Base-by-base conservation (phyloP, 2,888 invertebrate genomes). In the Conus canariensis region DNA sequence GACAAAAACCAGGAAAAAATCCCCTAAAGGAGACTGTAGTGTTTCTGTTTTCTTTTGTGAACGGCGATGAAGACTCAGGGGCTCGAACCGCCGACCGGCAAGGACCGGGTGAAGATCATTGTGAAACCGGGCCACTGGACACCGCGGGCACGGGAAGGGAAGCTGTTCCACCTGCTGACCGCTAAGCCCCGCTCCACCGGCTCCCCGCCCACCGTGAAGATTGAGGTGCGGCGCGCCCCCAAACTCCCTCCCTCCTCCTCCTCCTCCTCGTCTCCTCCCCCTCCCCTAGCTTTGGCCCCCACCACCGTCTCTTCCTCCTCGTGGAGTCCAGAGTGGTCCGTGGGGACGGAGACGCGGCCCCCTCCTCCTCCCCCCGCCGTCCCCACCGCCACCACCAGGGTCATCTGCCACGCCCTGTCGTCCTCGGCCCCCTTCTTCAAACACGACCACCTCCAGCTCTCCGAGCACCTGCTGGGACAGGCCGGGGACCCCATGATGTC, bases 21-120 rank as follows among this genome's bases (percentile, higher is more conserved):
- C 67, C 16, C 22, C 16, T 16, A 67, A 30, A 80, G 22, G 30
- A 80, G 45, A 80, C 77, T 16, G 30, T 30, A 80, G 25, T 14
- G 10, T 64, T 64, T 64, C 12, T 10, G 64, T 64, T 70, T 70
- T 70, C 7, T 70, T 70, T 74, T n/a, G n/a, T 30, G 14, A 16
- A 14, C 8, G 45, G 45, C 14, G 59, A 86, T 86, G 86, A 86
- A 86, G 64, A 86, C 86, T 2, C 67, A 64, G 25, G 25, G 30
- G 30, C n/a, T 64, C 16, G 67, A 67, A 67, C 64, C 64, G 14
- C 45, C 86, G 30, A 9, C 64, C 30, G 86, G 86, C 64, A 86
- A 86, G 45, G 86, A 86, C 45, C 59, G 86, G 64, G 86, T 86
- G 86, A 86, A 86, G 64, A 86, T 86, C 86, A 86, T 86, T 45